Percentiles rank a stretch among this genome's conserved stretches.
These are phyloP conservation scores for Colius striatus DNA, from an alignment of 2,113 vertebrate species.

Conservation along the genomic window DNA sequence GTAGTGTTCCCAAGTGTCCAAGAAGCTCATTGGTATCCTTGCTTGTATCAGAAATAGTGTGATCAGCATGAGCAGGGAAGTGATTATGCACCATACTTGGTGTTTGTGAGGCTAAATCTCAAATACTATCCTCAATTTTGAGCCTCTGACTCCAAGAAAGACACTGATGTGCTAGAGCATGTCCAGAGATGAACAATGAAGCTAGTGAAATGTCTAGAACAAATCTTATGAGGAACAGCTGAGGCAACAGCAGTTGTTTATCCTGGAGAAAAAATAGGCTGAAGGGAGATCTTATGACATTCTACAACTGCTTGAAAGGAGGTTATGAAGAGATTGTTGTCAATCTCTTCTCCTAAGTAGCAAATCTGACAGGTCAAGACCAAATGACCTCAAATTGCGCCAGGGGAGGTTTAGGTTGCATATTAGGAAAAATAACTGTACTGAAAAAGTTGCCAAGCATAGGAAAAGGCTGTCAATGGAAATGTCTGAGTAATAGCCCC, in stretches of 20 bases:
- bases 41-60: not conserved
- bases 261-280: not conserved
- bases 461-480: too few species aligned
- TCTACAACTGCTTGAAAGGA: not conserved
- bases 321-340: fast-evolving
- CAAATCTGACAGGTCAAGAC: not conserved
- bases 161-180: fast-evolving
- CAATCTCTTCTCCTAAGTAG: not conserved
- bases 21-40: not conserved
- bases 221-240: not conserved
- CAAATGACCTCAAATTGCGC: fast-evolving
- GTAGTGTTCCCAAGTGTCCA: not conserved
- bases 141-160: not conserved
- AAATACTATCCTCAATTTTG: not conserved
- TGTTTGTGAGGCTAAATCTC: not conserved
- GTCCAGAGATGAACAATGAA: not conserved
- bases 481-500: too few species aligned
- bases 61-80: not conserved
- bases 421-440: not conserved
- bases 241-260: not conserved
- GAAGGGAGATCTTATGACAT: fast-evolving
- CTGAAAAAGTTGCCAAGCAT: not conserved
- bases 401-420: not conserved
- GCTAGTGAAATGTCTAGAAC: not conserved
- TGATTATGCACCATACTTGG: fast-evolving